Evolutionary conservation across 2,113 vertebrate genomes (phyloP).

Genomic region (Ailurus styani): DNA sequence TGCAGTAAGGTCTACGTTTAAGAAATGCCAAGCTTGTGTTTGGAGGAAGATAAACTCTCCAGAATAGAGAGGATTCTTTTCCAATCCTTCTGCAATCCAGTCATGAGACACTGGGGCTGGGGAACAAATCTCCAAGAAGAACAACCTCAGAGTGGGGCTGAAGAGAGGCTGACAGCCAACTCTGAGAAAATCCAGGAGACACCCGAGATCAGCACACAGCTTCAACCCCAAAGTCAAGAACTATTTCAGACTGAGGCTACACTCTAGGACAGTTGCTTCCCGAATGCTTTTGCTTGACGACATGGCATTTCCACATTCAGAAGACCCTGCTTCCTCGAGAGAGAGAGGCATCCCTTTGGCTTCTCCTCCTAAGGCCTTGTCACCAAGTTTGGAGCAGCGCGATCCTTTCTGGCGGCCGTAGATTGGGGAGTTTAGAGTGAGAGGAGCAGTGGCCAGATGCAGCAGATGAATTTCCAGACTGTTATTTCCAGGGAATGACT

Average conservation of each 20-base stretch:
- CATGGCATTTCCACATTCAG: neutral
- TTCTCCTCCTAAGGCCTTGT: neutral
- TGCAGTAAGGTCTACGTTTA: neutral
- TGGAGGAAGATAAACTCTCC: neutral
- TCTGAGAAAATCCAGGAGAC: neutral
- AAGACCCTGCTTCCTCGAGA: neutral
- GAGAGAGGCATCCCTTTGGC: accelerated
- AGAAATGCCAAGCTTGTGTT: neutral
- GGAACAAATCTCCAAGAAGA: neutral
- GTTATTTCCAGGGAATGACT: neutral
- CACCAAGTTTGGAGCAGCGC: accelerated
- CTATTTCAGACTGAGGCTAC: accelerated
- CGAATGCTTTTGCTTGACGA: neutral
- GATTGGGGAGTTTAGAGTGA: neutral
- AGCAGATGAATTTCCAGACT: too few relatives aligned
- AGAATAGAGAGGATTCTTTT: neutral
- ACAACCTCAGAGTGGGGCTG: neutral
- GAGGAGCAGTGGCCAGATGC: accelerated
- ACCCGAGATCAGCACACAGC: neutral
- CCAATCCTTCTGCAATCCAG: neutral
- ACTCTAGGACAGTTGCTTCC: neutral
- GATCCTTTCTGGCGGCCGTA: neutral
- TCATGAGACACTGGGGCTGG: neutral
- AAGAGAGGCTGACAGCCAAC: neutral
- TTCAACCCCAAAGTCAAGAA: neutral